Percentiles rank a stretch among this genome's conserved stretches.
Conservation (phyloP, 1,140 invertebrate species). For the Heliconius nattereri region DNA sequence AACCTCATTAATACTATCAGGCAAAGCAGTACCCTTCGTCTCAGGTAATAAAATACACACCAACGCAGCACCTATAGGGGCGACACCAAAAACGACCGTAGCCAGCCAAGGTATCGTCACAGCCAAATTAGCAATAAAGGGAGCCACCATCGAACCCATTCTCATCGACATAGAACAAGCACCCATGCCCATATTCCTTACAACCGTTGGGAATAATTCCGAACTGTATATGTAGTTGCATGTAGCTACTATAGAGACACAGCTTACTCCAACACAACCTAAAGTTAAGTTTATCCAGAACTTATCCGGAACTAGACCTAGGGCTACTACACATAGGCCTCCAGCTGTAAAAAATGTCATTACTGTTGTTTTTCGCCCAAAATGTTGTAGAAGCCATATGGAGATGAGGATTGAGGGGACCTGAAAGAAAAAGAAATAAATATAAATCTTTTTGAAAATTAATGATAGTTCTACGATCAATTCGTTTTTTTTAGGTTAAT, state of each 20-base stretch:
- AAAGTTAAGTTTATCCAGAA: slow-evolving; percentile 60
- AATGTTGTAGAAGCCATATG: slow-evolving; percentile 59
- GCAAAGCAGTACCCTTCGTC: slow-evolving; percentile 86
- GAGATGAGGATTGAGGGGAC: slow-evolving; percentile 61
- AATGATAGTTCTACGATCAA: too few relatives aligned
- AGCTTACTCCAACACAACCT: slow-evolving; percentile 83
- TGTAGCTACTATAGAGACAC: slow-evolving; percentile 83
- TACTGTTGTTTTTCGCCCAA: slow-evolving; percentile 56
- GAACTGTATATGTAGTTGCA: slow-evolving; percentile 86
- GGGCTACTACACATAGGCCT: slow-evolving; percentile 54
- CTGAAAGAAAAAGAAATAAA: slow-evolving; percentile 44
- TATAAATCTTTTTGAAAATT: too few relatives aligned
- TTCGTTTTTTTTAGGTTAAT: too few relatives aligned
- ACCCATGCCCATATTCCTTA: slow-evolving; percentile 85
- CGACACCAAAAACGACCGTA: slow-evolving; percentile 85
- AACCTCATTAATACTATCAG: slow-evolving; percentile 87
- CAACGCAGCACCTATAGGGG: slow-evolving; percentile 83
- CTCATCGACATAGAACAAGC: slow-evolving; percentile 85
- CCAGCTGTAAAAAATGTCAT: slow-evolving; percentile 50
- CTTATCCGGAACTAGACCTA: slow-evolving; percentile 53
- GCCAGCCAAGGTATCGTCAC: slow-evolving; percentile 82
- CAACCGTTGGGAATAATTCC: slow-evolving; percentile 86
- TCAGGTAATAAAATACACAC: slow-evolving; percentile 88
- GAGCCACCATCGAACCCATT: slow-evolving; percentile 85
- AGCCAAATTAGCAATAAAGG: slow-evolving; percentile 82